Evolutionary conservation across 1,140 invertebrate genomes (phyloP).

Genomic region (Neelides sp.): DNA sequence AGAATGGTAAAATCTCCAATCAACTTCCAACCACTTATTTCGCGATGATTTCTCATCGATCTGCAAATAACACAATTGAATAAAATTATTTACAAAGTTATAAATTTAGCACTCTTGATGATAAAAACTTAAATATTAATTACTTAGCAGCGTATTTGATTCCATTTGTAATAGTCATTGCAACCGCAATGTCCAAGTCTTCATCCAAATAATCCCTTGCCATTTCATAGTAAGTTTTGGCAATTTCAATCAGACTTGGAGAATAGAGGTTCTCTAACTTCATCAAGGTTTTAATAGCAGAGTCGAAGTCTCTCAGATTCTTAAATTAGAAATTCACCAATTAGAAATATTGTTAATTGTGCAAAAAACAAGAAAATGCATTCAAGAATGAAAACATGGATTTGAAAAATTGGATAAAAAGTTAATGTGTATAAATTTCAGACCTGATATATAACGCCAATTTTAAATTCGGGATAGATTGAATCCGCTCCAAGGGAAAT

Average conservation of each 20-base stretch:
- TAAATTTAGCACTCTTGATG: too few species aligned
- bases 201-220: constrained; percentile 10
- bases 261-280: constrained; percentile 7
- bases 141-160: constrained; percentile 8
- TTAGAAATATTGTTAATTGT: neutral
- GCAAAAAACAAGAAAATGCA: constrained; percentile 12
- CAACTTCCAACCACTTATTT: constrained; percentile 5
- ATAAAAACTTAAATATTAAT: too few species aligned
- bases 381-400: too few species aligned
- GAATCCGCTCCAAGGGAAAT: constrained; percentile 50
- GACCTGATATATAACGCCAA: constrained; percentile 64
- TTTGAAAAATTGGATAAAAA: too few species aligned
- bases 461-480: constrained; percentile 63
- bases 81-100: constrained; percentile 1
- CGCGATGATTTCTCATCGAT: neutral
- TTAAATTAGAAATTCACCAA: neutral
- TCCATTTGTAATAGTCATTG: constrained; percentile 6
- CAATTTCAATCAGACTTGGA: constrained; percentile 13
- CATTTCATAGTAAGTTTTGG: constrained; percentile 9
- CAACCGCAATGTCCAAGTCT: constrained; percentile 9
- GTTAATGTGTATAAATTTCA: too few species aligned
- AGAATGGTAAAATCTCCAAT: constrained; percentile 5
- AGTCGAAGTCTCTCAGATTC: constrained; percentile 10
- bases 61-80: neutral
- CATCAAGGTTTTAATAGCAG: constrained; percentile 11